Percentiles rank a stretch among this genome's conserved stretches.
Conservation (phyloP, 2,888 invertebrate genomes). For the Amphipoea oculea region DNA sequence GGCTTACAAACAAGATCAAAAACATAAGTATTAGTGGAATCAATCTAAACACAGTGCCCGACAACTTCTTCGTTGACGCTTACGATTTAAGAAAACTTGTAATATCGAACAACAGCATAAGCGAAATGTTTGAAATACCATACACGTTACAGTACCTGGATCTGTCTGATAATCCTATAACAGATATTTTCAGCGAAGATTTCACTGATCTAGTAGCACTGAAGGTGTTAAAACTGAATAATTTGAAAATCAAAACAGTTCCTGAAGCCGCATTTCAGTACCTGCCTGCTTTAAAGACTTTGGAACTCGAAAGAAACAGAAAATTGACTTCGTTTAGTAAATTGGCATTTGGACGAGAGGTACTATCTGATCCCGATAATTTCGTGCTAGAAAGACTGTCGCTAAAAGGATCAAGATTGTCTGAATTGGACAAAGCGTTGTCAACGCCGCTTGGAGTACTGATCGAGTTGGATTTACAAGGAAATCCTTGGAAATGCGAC, state of each 20-base stretch:
- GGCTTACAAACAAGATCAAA: slow-evolving; percentile 80
- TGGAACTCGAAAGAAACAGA: slow-evolving; percentile 90
- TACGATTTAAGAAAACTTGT: slow-evolving; percentile 85
- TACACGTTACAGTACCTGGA: slow-evolving; percentile 90
- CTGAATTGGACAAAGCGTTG: slow-evolving; percentile 80
- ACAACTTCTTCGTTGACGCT: slow-evolving; percentile 84
- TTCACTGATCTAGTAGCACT: slow-evolving; percentile 88
- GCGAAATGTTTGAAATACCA: slow-evolving; percentile 89
- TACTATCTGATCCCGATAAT: slow-evolving; percentile 82
- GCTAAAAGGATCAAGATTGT: slow-evolving; percentile 85
- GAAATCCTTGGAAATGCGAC: slow-evolving; percentile 92
- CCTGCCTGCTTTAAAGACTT: slow-evolving; percentile 85
- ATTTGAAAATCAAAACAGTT: slow-evolving; percentile 89
- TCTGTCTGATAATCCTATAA: slow-evolving; percentile 91
- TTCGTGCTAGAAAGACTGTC: slow-evolving; percentile 86
- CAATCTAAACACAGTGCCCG: slow-evolving; percentile 76
- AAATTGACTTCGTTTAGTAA: slow-evolving; percentile 88
- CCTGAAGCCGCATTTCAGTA: slow-evolving; percentile 90
- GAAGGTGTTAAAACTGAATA: slow-evolving; percentile 89
- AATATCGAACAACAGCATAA: slow-evolving; percentile 90
- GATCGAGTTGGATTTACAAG: slow-evolving; percentile 88
- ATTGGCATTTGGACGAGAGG: slow-evolving; percentile 82
- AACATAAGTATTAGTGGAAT: slow-evolving; percentile 80
- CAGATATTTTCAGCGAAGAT: slow-evolving; percentile 85
- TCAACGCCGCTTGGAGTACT: slow-evolving; percentile 86